Evolutionary conservation across 2,797 vertebrate genomes (phyloP), one percentile per base, ranked within the genome.

Genomic region (Hydrocynus forskahlii): DNA sequence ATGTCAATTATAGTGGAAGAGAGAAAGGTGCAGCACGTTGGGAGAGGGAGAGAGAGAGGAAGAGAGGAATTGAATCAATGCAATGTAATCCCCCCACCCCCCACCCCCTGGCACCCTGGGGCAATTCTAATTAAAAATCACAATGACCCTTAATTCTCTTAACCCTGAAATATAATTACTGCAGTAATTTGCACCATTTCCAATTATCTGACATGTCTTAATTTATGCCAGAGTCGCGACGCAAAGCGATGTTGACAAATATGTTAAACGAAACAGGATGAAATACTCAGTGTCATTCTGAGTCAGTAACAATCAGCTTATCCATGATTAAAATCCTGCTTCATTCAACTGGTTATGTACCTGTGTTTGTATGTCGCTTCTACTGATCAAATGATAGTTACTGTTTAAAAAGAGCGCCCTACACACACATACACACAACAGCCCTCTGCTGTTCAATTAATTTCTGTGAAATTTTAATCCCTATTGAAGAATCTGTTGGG

Each of bases 121-220:
- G 76, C 62, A 75, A 67, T 40, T 83, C 82, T 83, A 86, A 88
- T 84, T 82, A 87, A 87, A 87, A 87, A 81, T 68, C 71, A 84
- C 84, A 85, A 86, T 84, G 84, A 87, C 84, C 87, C 72, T 79
- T 85, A 83, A 86, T 87, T 88, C 73, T 79, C 74, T 84, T 80
- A 83, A 75, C 82, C 74, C 81, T 63, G 72, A 55, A 80, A 81
- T 85, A 83, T 85, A 87, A 87, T 87, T 86, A 84, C 75, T 35
- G 54, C 75, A 45, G 43, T 70, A 74, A 78, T 74, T 78, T 76
- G 54, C 35, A 75, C 60, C 19, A 43, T 67, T 84, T 85, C 62
- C 73, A 75, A 81, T 85, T 76, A 83, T 68, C 19, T 16, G 14
- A 75, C 43, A 74, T 67, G 12, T 80, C 62, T 79, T 59, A 83